Percentiles rank a stretch among this genome's conserved stretches.
These are phyloP conservation scores for Uria lomvia DNA, from an alignment of 2,113 vertebrate genomes.

Conservation along the genomic window DNA sequence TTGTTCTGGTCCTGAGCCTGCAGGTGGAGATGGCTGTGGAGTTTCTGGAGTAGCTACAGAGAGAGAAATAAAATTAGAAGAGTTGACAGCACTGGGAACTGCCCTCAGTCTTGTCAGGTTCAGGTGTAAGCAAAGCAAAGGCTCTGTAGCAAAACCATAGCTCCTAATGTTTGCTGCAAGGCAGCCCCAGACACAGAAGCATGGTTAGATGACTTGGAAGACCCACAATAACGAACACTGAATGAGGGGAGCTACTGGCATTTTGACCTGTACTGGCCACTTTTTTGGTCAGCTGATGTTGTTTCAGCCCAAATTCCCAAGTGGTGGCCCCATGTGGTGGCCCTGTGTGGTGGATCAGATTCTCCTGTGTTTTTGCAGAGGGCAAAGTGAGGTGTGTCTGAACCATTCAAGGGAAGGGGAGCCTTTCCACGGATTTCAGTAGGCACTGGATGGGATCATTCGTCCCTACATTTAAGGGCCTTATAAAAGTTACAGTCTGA, in stretches of 20 bases:
- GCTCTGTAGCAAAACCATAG: neutral
- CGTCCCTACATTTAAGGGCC: neutral
- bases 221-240: neutral
- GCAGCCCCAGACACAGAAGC: neutral
- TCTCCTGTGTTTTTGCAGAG: neutral
- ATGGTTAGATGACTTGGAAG: neutral
- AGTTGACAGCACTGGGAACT: neutral
- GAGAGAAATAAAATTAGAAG: constrained; percentile 45
- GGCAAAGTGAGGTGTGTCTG: neutral
- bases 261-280: neutral
- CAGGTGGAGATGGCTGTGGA: constrained; percentile 92
- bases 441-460: neutral
- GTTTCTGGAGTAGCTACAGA: constrained; percentile 94
- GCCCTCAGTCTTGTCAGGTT: neutral
- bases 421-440: neutral
- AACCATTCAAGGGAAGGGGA: neutral
- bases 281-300: neutral
- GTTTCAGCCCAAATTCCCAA: neutral
- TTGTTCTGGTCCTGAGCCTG: constrained; percentile 90
- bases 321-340: neutral
- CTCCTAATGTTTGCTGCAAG: neutral
- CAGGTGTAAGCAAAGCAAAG: neutral
- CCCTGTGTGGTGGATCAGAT: neutral
- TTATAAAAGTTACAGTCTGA: neutral
- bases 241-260: neutral